Evolutionary conservation across 2,113 vertebrate species (phyloP), one percentile per base, ranked within the genome.

Genomic region (Psittacula cyanocephala): DNA sequence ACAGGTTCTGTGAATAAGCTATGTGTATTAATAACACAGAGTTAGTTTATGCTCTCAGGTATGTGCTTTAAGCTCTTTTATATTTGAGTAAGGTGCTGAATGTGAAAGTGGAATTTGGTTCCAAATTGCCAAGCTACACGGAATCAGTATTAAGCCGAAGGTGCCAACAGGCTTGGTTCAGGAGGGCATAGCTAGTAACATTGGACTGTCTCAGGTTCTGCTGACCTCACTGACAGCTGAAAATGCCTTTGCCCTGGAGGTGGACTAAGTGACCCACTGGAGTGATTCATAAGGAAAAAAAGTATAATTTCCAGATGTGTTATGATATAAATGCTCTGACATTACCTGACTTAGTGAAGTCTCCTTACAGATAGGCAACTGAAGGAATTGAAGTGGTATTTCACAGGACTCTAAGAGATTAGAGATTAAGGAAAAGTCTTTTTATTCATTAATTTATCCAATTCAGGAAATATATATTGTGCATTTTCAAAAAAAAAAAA

Each of bases 31-130:
- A 95, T 68, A 39, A 90, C 87, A 43, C 9, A 9, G 72, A 91
- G 50, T 39, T 87, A 79, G 67, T 33, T 85, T 65, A 65, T 74
- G 28, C 71, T 72, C 93, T 90, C 93, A 96, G 85, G 89, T 93
- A 86, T 37, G 49, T 69, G 88, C 52, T 47, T 71, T 35, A 88
- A 87, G 20, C 27, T 50, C 64, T 85, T 93, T 41, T 35, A 24
- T 17, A 39, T 4, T 23, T 0, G 17, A 70, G 12, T 29, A 35
- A 92, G 59, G 27, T 57, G 68, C 25, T 78, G 33, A 86, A 83
- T 57, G 33, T 53, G 70, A 75, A 94, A 89, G 39, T 11, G 22
- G 65, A 75, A 77, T 89, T 60, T 25, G 37, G 35, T 67, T 84
- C 62, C 59, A 69, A 49, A 27, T n/a, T 28, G 33, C 35, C 60